Evolutionary conservation across 2,888 invertebrate species (phyloP).

Genomic region (Pollenia griseotomentosa): DNA sequence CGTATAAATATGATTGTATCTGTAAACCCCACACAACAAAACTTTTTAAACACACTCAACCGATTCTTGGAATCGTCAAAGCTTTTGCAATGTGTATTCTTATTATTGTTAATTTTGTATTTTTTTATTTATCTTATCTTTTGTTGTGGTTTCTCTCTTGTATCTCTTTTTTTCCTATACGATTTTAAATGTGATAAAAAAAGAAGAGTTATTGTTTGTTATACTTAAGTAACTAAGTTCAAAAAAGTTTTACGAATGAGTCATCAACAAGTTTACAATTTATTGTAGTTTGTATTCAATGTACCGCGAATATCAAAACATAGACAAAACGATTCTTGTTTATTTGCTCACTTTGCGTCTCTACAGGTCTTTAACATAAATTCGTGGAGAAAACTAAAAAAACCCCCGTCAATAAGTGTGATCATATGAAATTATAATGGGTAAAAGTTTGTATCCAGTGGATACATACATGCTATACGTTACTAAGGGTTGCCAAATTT

Average conservation of each 20-base stretch:
- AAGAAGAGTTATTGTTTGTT: background rate
- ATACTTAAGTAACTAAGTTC: conserved; percentile 28
- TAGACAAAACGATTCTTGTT: background rate
- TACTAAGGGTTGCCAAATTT: too few species aligned
- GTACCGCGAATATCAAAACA: too few species aligned
- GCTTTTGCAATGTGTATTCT: conserved; percentile 52
- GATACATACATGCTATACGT: too few species aligned
- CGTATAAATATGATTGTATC: background rate
- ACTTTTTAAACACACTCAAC: conserved; percentile 40
- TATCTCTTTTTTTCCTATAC: conserved; percentile 38
- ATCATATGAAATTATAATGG: background rate
- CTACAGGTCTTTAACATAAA: background rate
- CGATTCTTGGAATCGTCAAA: conserved; percentile 68
- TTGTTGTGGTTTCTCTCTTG: conserved; percentile 40
- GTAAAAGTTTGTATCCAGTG: too few species aligned
- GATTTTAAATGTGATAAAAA: background rate
- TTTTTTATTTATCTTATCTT: conserved; percentile 24
- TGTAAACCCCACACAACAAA: conserved; percentile 8
- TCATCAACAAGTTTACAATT: conserved; percentile 69
- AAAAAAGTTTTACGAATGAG: conserved; percentile 53
- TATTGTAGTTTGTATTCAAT: background rate
- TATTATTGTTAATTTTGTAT: conserved; percentile 9
- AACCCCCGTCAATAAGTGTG: background rate
- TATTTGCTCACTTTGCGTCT: background rate
- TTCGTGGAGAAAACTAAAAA: conserved; percentile 12